A percentile compares a stretch with the other conserved stretches of the same genome.
phyloP scores from a whole-genome alignment of 2,797 vertebrate species.

The Neosalanx taihuensis region DNA sequence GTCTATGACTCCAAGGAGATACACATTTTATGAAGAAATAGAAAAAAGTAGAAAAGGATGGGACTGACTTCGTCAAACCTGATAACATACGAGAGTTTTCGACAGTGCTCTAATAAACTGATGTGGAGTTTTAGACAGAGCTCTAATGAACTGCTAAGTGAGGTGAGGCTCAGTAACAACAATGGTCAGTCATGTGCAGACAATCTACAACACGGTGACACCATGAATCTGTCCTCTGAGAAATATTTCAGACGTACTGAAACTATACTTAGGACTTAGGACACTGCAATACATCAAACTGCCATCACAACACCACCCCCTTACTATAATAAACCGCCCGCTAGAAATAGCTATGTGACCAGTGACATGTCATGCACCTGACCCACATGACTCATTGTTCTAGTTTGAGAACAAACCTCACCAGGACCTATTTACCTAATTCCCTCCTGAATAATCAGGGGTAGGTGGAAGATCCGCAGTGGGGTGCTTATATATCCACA shows the following conservation, averaged over 20 bases:
- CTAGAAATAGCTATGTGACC: background rate
- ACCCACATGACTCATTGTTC: background rate
- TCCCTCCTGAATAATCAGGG: background rate
- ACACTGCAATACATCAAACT: no score
- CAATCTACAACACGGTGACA: background rate
- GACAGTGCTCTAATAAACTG: no score
- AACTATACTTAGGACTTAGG: no score
- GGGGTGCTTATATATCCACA: background rate
- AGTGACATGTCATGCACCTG: background rate
- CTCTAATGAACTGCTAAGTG: no score
- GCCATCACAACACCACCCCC: no score
- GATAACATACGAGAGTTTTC: no score
- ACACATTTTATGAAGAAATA: background rate
- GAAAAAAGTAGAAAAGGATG: background rate
- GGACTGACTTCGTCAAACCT: no score
- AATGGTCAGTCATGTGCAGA: background rate
- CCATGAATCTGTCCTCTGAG: no score
- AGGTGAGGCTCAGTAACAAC: background rate
- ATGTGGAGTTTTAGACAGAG: no score
- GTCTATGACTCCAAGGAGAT: background rate
- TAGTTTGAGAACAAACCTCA: background rate
- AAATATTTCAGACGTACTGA: no score
- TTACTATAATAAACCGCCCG: background rate
- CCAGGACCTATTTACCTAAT: background rate
- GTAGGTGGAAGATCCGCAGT: background rate